Evolutionary conservation across 2,113 vertebrate genomes (phyloP).

Genomic region (Neoarius graeffei): DNA sequence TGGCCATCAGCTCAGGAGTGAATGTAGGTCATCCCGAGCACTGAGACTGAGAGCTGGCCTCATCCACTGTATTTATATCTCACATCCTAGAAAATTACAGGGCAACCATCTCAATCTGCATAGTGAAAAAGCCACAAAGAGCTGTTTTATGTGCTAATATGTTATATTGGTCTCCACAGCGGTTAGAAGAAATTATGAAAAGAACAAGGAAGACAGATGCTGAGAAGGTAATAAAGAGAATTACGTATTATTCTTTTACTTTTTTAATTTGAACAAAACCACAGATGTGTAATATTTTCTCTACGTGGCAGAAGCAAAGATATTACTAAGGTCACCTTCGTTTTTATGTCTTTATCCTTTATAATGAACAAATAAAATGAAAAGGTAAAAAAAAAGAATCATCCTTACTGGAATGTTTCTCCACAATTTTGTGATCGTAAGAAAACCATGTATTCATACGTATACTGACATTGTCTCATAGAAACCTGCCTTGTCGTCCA

Average conservation of each 20-base stretch:
- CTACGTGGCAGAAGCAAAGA: background rate
- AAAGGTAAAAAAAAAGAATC: background rate
- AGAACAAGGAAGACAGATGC: conserved; percentile 72
- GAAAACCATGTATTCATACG: background rate
- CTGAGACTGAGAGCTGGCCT: conserved; percentile 3
- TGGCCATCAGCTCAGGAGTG: background rate
- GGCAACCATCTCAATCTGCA: background rate
- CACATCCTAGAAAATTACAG: background rate
- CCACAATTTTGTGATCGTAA: background rate
- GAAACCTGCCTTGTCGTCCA: conserved; percentile 54
- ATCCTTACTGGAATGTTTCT: background rate
- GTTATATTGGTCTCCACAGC: conserved; percentile 56
- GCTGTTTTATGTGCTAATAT: background rate
- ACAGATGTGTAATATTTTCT: background rate
- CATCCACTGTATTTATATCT: conserved; percentile 8
- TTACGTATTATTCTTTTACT: background rate
- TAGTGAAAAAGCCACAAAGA: background rate
- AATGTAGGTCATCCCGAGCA: conserved; percentile 16
- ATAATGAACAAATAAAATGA: background rate
- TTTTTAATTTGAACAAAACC: background rate
- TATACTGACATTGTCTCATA: conserved; percentile 39
- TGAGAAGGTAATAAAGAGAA: conserved; percentile 62
- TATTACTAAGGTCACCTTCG: background rate
- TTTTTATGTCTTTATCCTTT: no score
- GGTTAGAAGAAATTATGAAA: conserved; percentile 78